Percentiles rank a stretch among this genome's conserved stretches.
These are phyloP conservation scores for Danio jaintianensis DNA, from an alignment of 2,797 vertebrate species.

Conservation along the genomic window DNA sequence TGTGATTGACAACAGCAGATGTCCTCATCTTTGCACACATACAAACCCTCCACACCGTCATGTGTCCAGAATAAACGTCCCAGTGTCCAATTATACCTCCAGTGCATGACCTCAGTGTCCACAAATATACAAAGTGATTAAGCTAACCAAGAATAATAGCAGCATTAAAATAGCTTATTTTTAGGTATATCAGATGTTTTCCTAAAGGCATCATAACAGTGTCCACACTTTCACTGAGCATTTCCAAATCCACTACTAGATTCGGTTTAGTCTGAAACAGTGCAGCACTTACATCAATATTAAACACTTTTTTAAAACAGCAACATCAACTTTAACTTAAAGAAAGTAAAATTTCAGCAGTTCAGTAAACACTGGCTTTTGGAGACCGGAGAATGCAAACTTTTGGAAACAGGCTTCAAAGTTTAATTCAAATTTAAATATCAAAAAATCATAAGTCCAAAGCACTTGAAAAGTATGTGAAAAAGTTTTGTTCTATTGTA, in stretches of 20 bases:
- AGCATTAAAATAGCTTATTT: background rate
- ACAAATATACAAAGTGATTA: slow-evolving; percentile 15
- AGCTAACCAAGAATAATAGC: slow-evolving; percentile 22
- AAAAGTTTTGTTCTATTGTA: too few relatives aligned
- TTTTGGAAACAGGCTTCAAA: too few relatives aligned
- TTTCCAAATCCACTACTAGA: background rate
- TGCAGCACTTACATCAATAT: background rate
- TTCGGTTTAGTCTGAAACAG: background rate
- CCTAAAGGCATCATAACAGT: slow-evolving; percentile 30
- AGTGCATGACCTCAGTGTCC: slow-evolving; percentile 11
- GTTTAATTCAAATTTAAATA: too few relatives aligned
- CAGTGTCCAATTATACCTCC: slow-evolving; percentile 45
- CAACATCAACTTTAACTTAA: too few relatives aligned
- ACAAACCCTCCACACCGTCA: background rate
- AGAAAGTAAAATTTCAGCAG: background rate
- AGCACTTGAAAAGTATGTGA: too few relatives aligned
- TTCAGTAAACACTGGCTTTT: too few relatives aligned
- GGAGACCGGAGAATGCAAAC: too few relatives aligned
- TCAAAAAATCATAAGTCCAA: too few relatives aligned
- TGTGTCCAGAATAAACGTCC: slow-evolving; percentile 6
- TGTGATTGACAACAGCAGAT: slow-evolving; percentile 56
- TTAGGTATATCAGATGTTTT: background rate
- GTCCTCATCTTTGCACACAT: slow-evolving; percentile 22
- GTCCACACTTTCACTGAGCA: background rate
- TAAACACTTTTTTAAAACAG: background rate